These are phyloP conservation scores for Micoletzkya japonica DNA, from an alignment of 2,888 invertebrate species.

Conservation along the genomic window DNA sequence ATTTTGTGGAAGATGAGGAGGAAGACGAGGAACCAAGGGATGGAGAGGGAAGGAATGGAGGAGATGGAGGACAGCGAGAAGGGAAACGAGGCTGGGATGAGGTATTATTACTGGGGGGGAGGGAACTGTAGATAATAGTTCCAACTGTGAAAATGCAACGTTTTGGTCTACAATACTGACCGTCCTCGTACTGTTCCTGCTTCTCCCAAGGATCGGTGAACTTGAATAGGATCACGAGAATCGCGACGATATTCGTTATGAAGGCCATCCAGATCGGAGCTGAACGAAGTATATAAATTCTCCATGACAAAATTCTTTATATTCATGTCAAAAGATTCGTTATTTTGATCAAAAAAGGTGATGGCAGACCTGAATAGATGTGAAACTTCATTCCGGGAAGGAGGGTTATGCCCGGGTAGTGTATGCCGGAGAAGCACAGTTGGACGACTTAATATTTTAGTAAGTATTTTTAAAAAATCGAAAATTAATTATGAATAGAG, in stretches of 20 bases:
- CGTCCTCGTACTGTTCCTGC: too few relatives aligned
- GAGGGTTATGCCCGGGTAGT: slow-evolving; percentile 19
- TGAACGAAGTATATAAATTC: too few relatives aligned
- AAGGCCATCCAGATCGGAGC: slow-evolving; percentile 24
- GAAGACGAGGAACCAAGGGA: slow-evolving; percentile 10
- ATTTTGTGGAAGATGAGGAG: slow-evolving; percentile 13
- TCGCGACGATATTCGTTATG: slow-evolving; percentile 12
- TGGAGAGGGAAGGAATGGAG: background rate
- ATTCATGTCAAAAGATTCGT: background rate
- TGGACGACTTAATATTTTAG: slow-evolving; percentile 19
- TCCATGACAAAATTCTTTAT: background rate
- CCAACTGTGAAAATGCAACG: too few relatives aligned
- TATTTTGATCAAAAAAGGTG: background rate
- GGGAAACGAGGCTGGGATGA: background rate
- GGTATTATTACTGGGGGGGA: background rate
- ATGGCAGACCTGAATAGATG: slow-evolving; percentile 17
- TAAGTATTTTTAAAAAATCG: background rate
- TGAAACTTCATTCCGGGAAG: slow-evolving; percentile 22
- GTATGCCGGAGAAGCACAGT: slow-evolving; percentile 14
- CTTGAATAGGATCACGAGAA: background rate
- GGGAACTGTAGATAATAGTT: too few relatives aligned
- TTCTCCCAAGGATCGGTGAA: slow-evolving; percentile 19
- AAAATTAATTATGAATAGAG: background rate
- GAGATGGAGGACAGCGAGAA: background rate
- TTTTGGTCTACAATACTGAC: too few relatives aligned